Evolutionary conservation across 2,888 invertebrate genomes (phyloP).

Genomic region (Sminthurinus aureus): DNA sequence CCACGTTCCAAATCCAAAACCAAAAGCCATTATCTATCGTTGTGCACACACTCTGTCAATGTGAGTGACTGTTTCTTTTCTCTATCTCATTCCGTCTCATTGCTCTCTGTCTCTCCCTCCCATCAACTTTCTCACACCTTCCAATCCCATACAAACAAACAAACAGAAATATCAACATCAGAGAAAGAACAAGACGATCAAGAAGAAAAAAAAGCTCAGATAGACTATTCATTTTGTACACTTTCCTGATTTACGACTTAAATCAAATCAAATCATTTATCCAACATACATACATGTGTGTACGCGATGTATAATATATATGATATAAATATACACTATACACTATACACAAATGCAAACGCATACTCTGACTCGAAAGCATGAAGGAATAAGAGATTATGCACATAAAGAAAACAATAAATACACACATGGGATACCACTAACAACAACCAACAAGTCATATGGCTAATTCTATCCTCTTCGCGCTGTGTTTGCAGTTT

Average conservation of each 20-base stretch:
- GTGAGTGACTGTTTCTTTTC: not conserved
- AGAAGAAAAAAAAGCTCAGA: not conserved
- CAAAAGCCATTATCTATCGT: conserved; percentile 6
- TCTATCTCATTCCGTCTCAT: conserved; percentile 29
- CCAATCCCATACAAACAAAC: conserved; percentile 15
- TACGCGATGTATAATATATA: too few species aligned
- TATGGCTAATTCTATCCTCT: too few species aligned
- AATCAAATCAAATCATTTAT: conserved; percentile 37
- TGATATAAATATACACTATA: too few species aligned
- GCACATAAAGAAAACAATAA: not conserved
- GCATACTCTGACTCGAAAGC: too few species aligned
- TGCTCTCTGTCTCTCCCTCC: conserved; percentile 34
- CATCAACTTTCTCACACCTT: conserved; percentile 43
- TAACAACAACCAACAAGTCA: not conserved
- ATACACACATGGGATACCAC: not conserved
- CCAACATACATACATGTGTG: not conserved
- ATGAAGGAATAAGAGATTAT: too few species aligned
- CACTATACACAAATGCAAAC: too few species aligned
- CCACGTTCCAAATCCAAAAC: not conserved
- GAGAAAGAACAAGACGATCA: too few species aligned
- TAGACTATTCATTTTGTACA: conserved; percentile 30
- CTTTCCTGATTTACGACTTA: conserved; percentile 35
- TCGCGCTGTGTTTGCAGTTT: too few species aligned
- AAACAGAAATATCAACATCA: too few species aligned
- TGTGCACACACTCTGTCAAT: conserved; percentile 3